These are phyloP conservation scores for Bhutanitis thaidina DNA, from an alignment of 2,888 invertebrate genomes.

Conservation along the genomic window DNA sequence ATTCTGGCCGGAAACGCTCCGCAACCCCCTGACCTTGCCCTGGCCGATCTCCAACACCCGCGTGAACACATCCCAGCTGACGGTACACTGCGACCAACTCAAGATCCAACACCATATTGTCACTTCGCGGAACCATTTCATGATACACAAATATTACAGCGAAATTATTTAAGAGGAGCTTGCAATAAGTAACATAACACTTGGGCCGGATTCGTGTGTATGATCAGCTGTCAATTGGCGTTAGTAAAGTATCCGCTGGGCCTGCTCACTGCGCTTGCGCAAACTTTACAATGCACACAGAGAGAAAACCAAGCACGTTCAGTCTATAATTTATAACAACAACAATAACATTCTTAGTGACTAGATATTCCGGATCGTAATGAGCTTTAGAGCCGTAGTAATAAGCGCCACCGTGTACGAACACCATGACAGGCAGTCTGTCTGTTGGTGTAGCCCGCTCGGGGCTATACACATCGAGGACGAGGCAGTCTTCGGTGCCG, in stretches of 20 bases:
- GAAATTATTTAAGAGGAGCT: too few species aligned
- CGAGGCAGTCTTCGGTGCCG: conserved; percentile 59
- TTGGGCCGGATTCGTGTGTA: too few species aligned
- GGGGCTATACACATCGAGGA: conserved; percentile 59
- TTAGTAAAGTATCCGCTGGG: too few species aligned
- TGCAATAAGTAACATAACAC: too few species aligned
- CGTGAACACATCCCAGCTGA: conserved; percentile 33
- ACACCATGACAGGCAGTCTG: conserved; percentile 58
- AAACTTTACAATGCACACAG: conserved; percentile 31
- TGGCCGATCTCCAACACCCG: conserved; percentile 46
- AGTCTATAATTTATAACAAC: conserved; percentile 63
- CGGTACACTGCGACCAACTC: not conserved
- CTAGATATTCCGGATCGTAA: conserved; percentile 64
- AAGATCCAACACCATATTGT: not conserved
- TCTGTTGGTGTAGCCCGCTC: conserved; percentile 28
- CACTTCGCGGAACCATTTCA: not conserved
- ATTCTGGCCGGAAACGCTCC: not conserved
- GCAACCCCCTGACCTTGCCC: conserved; percentile 33
- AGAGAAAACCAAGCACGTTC: conserved; percentile 63
- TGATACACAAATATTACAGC: not conserved
- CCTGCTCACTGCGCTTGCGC: not conserved
- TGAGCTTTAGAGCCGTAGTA: conserved; percentile 64
- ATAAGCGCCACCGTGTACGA: conserved; percentile 66
- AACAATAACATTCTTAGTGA: conserved; percentile 52
- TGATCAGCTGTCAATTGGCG: too few species aligned